Evolutionary conservation across 2,888 invertebrate species (phyloP), one percentile per base, ranked within the genome.

Genomic region (Yponomeuta sedellus): DNA sequence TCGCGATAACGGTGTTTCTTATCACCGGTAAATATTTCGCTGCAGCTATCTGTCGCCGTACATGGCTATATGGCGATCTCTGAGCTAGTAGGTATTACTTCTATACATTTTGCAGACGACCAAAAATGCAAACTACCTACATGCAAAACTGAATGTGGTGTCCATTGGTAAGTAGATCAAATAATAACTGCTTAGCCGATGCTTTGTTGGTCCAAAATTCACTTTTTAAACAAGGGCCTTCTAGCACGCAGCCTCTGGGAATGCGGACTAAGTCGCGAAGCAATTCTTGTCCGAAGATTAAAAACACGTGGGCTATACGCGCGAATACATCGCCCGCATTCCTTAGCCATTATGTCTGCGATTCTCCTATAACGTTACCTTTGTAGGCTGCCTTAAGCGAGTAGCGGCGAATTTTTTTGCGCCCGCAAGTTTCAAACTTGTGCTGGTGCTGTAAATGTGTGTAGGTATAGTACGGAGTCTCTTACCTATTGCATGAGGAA

Each of bases 401-500:
- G 79, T 82, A 86, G 85, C 86, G 85, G 86, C 87, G 83, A 87
- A 82, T 77, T 88, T 90, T 89, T 90, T 90, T 88, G 85, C 82
- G 77, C 77, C 76, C 76, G 20, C 78, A 75, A 77, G 81, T 75
- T 52, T 83, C 82, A 11, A 59, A 22, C 59, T 59, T 57, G 57
- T 12, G 12, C 57, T 57, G n/a, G 59, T 59, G 20, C 12, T 59
- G 20, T 25, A 59, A 59, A 25, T 59, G 59, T 59, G 25, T 22
- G 22, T 59, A 22, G 59, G 25, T 22, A 12, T 59, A 22, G 59
- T 59, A 59, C 22, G 59, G 20, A 57, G 20, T 59, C 20, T 12
- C 12, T 52, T 52, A 52, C 44, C 44, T 12, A 52, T 20, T 19
- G 59, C 59, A n/a, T 59, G 6, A 22, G 59, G 59, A 58, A 58